Evolutionary conservation across 2,888 invertebrate species (phyloP), one percentile per base, ranked within the genome.

Genomic region (Microchrysa polita): DNA sequence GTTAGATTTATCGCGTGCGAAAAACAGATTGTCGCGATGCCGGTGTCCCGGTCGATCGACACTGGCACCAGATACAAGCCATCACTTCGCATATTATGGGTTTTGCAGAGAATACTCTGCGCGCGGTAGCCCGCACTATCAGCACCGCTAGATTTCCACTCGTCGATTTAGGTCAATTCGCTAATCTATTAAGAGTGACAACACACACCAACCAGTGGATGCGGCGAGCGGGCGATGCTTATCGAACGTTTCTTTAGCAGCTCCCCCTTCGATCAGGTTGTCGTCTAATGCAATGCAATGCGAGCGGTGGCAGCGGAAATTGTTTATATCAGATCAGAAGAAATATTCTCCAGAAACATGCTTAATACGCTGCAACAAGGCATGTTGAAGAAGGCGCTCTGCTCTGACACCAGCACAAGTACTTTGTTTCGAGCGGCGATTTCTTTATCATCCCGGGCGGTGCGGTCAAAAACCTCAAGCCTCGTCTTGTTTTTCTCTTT

Each of bases 391-490:
- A 44, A 44, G n/a, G 65, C 65, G 20, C n/a, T 10, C 27, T 20
- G 44, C 4, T 10, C n/a, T 20, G 44, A 44, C 27, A 7, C 27
- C 27, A n/a, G n/a, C 42, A 22, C 44, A 12, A 20, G 40, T 40
- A 27, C 23, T 61, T 27, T 40, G 61, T 34, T 40, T 23, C 22
- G 10, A 10, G 23, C 14, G 27, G 59, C 59, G 34, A 40, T 65
- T 65, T 65, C 65, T 65, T 65, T 65, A 65, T 65, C 65, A 44
- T 22, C 18, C 61, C 16, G 42, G n/a, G 40, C 61, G 20, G 65
- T 65, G 65, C 65, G 65, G 65, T 65, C 65, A 48, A 48, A 65
- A 65, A 65, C 65, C 65, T 22, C 22, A 65, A 22, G 22, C 22
- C 65, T 34, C 20, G 44, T 65, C 65, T 65, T 65, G 65, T 65